phyloP scores from a whole-genome alignment of 1,140 invertebrate species.

The Procambarus virginalis region DNA sequence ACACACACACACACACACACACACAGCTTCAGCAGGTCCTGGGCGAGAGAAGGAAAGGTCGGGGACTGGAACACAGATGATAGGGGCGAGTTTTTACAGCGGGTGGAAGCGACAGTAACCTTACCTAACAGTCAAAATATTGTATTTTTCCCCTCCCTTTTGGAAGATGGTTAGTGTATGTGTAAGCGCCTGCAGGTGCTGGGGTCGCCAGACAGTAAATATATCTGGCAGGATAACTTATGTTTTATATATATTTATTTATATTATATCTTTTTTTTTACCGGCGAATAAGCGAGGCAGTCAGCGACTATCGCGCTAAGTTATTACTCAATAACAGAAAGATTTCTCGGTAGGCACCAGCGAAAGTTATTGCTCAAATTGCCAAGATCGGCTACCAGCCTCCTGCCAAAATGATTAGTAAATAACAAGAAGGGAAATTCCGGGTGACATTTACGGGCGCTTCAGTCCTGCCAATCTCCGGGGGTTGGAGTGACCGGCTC shows the following conservation, averaged over 20 bases:
- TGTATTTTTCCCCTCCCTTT: background rate
- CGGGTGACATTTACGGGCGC: conserved; percentile 28
- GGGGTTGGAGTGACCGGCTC: conserved; percentile 29
- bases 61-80: too few species aligned
- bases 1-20: too few species aligned
- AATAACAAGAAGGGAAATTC: conserved; percentile 32
- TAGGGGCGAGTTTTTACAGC: conserved; percentile 15
- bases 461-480: conserved; percentile 10
- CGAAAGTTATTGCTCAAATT: background rate
- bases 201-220: background rate
- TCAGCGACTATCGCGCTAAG: background rate
- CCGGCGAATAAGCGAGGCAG: background rate
- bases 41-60: too few species aligned
- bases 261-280: background rate
- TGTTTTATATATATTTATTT: too few species aligned
- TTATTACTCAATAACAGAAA: background rate
- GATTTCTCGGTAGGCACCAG: background rate
- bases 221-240: background rate
- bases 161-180: background rate
- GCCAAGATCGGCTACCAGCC: background rate
- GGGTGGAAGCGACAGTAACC: conserved; percentile 22
- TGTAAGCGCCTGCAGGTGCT: too few species aligned
- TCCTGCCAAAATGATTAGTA: conserved; percentile 36
- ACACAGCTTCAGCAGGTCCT: too few species aligned
- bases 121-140: background rate